A percentile compares a stretch with the other conserved stretches of the same genome.
These are phyloP conservation scores for Ceyx erithaca DNA, from an alignment of 2,797 vertebrate species.

Conservation along the genomic window DNA sequence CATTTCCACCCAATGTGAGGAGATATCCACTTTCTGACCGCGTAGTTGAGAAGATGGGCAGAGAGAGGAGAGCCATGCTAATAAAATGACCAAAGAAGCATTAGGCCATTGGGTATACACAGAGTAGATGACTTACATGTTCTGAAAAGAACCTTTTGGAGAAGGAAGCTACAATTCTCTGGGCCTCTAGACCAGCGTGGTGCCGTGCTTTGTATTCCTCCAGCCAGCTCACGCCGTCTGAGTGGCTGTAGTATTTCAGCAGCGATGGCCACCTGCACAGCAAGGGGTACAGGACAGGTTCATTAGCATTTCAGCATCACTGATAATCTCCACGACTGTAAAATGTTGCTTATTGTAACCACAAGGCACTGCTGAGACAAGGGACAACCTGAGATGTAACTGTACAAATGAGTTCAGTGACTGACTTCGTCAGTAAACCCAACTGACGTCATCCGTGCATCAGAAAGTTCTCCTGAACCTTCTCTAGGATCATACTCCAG, in stretches of 20 bases:
- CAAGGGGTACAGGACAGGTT: not conserved
- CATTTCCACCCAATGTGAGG: not conserved
- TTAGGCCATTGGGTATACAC: not conserved
- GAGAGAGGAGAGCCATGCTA: not conserved
- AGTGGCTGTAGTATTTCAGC: conserved; percentile 91
- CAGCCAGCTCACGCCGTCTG: conserved; percentile 91
- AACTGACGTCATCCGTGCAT: not conserved
- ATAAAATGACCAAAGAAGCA: not conserved
- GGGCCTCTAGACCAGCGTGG: conserved; percentile 89
- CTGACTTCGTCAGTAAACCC: not conserved
- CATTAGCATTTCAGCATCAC: not conserved
- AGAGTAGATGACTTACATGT: conserved; percentile 83
- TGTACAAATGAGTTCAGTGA: not conserved
- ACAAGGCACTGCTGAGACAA: not conserved
- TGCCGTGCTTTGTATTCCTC: conserved; percentile 92
- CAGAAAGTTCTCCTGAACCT: not conserved
- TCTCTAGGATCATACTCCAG: not conserved
- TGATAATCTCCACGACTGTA: not conserved
- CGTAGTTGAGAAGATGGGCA: not conserved
- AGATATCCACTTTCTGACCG: not conserved
- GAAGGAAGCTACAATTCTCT: conserved; percentile 90
- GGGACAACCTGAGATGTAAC: not conserved
- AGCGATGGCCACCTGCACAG: conserved; percentile 92
- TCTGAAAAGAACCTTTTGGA: conserved; percentile 97
- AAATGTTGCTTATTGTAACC: not conserved